Conservation (phyloP, 2,888 invertebrate species). For the Macrophya alboannulata region DNA sequence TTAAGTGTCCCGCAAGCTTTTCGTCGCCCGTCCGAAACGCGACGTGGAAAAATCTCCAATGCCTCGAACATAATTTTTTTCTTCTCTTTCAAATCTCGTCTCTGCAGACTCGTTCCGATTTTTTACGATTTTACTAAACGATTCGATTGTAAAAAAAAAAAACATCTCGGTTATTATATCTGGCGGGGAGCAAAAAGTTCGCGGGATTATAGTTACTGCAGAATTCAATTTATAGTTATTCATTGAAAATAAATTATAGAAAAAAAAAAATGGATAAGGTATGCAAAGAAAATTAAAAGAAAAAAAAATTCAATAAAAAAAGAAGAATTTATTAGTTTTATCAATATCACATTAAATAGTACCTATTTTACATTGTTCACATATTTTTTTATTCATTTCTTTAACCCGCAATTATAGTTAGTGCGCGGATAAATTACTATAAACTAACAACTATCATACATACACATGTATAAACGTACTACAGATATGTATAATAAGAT, state of each 20-base stretch:
- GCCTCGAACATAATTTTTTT: not conserved
- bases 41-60: not conserved
- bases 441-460: not conserved
- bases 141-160: not conserved
- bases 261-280: not conserved
- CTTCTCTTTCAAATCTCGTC: not conserved
- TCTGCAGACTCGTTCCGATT: not conserved
- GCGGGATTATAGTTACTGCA: not conserved
- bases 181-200: not conserved
- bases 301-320: not conserved
- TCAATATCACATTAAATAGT: not conserved
- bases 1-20: slow-evolving; percentile 34
- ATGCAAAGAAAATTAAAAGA: not conserved
- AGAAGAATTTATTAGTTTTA: not conserved
- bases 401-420: not conserved
- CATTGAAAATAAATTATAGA: not conserved
- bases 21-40: slow-evolving; percentile 11
- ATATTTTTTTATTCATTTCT: not conserved
- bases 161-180: not conserved
- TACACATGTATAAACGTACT: not conserved
- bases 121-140: not conserved
- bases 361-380: not conserved
- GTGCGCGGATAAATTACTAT: not conserved
- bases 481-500: not conserved
- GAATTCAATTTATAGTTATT: not conserved